A percentile compares a stretch with the other conserved stretches of the same genome.
phyloP scores from a whole-genome alignment of 2,113 vertebrate genomes.

The Rhipidura dahli region DNA sequence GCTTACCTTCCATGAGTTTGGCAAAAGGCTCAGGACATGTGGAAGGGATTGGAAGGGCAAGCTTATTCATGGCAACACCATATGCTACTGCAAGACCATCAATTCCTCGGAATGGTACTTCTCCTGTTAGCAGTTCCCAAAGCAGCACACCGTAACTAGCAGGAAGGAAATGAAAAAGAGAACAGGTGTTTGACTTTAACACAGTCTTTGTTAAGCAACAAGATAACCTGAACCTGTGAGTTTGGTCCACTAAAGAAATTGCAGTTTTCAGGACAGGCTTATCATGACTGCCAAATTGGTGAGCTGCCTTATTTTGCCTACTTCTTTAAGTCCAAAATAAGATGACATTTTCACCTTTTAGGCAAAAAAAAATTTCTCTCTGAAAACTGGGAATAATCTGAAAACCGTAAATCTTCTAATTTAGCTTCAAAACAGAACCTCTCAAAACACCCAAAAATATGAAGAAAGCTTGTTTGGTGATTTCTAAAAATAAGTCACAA shows the following conservation, averaged over 20 bases:
- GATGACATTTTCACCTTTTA: neutral
- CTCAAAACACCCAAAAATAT: neutral
- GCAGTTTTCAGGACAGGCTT: neutral
- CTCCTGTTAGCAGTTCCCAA: constrained; percentile 94
- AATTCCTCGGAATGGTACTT: constrained; percentile 94
- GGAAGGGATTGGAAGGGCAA: constrained; percentile 94
- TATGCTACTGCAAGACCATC: constrained; percentile 94
- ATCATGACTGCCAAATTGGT: neutral
- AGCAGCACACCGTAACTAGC: constrained; percentile 89
- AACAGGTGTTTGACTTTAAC: neutral
- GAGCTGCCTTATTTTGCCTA: neutral
- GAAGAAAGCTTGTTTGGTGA: neutral
- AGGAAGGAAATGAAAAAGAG: neutral
- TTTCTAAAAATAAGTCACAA: neutral
- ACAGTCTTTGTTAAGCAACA: neutral
- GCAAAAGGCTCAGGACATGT: constrained; percentile 94
- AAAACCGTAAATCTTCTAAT: neutral
- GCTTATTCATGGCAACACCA: constrained; percentile 97
- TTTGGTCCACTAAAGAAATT: neutral
- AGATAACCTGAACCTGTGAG: neutral
- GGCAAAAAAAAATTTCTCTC: neutral
- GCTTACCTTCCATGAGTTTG: constrained; percentile 93
- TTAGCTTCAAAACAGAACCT: neutral
- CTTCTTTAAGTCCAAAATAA: neutral
- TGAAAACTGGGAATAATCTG: neutral